Base-by-base conservation (phyloP, 2,888 invertebrate genomes). In the Lasius platythorax region DNA sequence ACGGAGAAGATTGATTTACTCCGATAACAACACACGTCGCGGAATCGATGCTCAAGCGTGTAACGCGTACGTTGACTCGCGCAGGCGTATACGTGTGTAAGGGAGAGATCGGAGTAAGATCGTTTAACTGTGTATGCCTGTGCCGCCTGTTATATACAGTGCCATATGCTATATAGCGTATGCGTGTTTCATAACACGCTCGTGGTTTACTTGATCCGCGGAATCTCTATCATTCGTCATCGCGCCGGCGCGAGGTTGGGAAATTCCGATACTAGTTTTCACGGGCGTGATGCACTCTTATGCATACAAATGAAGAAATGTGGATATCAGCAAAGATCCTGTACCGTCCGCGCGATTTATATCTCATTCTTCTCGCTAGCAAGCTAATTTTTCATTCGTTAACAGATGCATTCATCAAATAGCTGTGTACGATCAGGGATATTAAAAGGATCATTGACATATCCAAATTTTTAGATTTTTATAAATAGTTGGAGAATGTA, bases 1-100 rank as follows among this genome's bases (percentile, higher is more conserved):
- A 86, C 85, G 76, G 82, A 82, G 56, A 53, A 53, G 70, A 78
- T 82, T 74, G 82, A 82, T 82, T 86, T 85, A 68, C 78, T 78
- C 73, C 74, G 85, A 86, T 86, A 85, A 67, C 64, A 46, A 64
- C 72, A 43, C 40, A 50, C 46, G 61, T 50, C 18, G 50, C 72
- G 73, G 72, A 81, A 79, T 18, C 63, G 72, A 64, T 46, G 28
- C 23, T 40, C 56, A 53, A 56, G 33, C 43, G 46, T 46, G 30
- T 33, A 37, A 40, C 70, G 40, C 18, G 9, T n/a, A n/a, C 73
- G 30, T 56, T 40, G 33, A 73, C 58, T n/a, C 82, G 66, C 37
- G 40, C 61, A 37, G 23, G 15, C 61, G 53, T 37, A 63, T n/a
- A 12, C 28, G 40, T 23, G 12, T 30, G 33, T 50, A 50, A 50